Evolutionary conservation across 2,797 vertebrate genomes (phyloP).

Genomic region (Chaenodraco wilsoni): DNA sequence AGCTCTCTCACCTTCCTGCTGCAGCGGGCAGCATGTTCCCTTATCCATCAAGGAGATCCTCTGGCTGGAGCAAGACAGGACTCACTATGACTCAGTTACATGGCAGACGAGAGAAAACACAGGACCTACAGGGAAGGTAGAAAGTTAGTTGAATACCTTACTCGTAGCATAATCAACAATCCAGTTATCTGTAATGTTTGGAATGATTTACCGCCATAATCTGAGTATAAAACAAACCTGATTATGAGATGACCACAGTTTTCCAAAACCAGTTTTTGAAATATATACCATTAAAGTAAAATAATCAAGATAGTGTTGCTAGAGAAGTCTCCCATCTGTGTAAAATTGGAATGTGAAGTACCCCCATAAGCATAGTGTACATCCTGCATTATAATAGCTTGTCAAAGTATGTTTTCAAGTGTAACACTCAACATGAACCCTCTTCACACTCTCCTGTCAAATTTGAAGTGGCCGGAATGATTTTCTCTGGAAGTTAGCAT

Average conservation of each 20-base stretch:
- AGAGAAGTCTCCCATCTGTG: not conserved
- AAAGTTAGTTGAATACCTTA: not conserved
- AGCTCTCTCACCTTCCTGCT: slow-evolving; percentile 25
- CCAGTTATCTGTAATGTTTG: not conserved
- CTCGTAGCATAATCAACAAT: not conserved
- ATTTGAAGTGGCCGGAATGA: not conserved
- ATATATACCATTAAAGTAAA: not conserved
- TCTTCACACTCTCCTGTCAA: not conserved
- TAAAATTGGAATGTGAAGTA: not conserved
- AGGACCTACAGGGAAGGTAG: not conserved
- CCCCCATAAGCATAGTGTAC: not conserved
- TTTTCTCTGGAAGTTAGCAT: slow-evolving; percentile 14
- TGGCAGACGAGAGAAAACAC: not conserved
- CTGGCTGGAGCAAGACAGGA: not conserved
- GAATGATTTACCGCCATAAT: not conserved
- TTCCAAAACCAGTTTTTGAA: not conserved
- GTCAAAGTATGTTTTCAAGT: not conserved
- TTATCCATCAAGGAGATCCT: slow-evolving; percentile 31
- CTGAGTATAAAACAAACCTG: not conserved
- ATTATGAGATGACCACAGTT: not conserved
- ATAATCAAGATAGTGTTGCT: not conserved
- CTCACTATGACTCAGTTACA: slow-evolving; percentile 13
- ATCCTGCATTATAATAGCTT: not conserved
- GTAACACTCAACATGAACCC: not conserved
- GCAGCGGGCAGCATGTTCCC: slow-evolving; percentile 19